Base-by-base conservation (phyloP, 2,113 vertebrate species). In the Carassius gibelio region DNA sequence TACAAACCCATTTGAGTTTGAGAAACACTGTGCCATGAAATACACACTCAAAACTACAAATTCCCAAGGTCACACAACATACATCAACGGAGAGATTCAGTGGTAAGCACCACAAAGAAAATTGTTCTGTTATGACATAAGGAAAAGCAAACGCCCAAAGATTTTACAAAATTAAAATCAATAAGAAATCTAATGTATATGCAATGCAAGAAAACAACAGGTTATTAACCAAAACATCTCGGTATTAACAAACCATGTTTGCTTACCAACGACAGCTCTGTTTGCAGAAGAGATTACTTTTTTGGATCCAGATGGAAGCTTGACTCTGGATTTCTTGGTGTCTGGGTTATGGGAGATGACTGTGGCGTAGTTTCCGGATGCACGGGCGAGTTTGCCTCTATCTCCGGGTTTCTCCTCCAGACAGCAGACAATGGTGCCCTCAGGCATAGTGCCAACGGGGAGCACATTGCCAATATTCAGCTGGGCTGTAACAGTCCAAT, bases 341-440 rank as follows among this genome's bases (percentile, higher is more conserved):
- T 99, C 98, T 0, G 96, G 97, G 91, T 99, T 99, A 92, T 99
- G 98, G 42, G 98, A 99, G 90, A 99, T 99, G 87, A 99, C 97
- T 0, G 98, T 99, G 88, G 97, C 98, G 0, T 99, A 99, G 94
- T 99, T 99, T 59, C 98, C 98, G 0, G 98, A 99, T 1, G 98
- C 98, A 1, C 97, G 96, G 19, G 97, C 98, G 91, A 99, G 92
- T 90, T 99, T 99, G 61, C 98, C 98, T 45, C 98, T 91, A 92
- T 99, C 98, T 0, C 98, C 98, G 0, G 97, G 97, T 84, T 99
- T 99, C 94, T 99, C 98, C 92, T 99, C 98, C 36, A 99, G 89
- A 88, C 96, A 98, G 91, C 98, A 99, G 75, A 99, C 96, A 19
- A 99, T 99, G 88, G 98, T 99, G 87, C 97, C 98, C 94, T 99